phyloP scores from a whole-genome alignment of 2,113 vertebrate genomes.

The Pollachius pollachius region DNA sequence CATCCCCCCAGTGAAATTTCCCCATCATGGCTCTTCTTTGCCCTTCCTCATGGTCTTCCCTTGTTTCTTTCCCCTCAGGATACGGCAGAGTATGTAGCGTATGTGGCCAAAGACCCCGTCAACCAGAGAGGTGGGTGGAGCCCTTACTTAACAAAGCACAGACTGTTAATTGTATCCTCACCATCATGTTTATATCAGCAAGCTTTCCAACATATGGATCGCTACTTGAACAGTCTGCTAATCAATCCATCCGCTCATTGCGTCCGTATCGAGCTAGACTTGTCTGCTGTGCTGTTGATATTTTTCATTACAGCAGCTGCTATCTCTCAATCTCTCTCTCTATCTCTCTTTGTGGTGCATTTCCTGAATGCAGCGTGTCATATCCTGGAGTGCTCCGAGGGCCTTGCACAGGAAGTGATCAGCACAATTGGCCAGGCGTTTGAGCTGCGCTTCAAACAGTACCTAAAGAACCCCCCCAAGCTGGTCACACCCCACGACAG shows the following conservation, averaged over 20 bases:
- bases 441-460: slow-evolving; percentile 96
- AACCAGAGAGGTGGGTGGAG: slow-evolving; percentile 91
- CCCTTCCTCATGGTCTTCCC: slow-evolving; percentile 29
- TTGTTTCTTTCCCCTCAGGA: slow-evolving; percentile 53
- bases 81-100: slow-evolving; percentile 80
- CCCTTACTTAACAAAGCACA: not conserved
- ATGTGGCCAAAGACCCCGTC: slow-evolving; percentile 98
- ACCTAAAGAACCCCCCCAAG: slow-evolving; percentile 96
- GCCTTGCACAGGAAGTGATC: slow-evolving; percentile 96
- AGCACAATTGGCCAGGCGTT: slow-evolving; percentile 98
- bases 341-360: not conserved
- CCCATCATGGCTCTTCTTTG: not conserved
- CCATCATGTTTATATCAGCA: not conserved
- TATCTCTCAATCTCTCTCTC: slow-evolving; percentile 16
- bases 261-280: too few relatives aligned
- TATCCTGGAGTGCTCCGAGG: slow-evolving; percentile 94
- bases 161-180: not conserved
- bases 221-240: not conserved
- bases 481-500: slow-evolving; percentile 96
- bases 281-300: too few relatives aligned
- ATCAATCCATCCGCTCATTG: not conserved
- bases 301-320: not conserved
- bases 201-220: not conserved
- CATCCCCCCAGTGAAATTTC: slow-evolving; percentile 29
- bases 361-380: slow-evolving; percentile 81